These are phyloP conservation scores for Latrodectus elegans DNA, from an alignment of 2,888 invertebrate genomes.

Conservation along the genomic window DNA sequence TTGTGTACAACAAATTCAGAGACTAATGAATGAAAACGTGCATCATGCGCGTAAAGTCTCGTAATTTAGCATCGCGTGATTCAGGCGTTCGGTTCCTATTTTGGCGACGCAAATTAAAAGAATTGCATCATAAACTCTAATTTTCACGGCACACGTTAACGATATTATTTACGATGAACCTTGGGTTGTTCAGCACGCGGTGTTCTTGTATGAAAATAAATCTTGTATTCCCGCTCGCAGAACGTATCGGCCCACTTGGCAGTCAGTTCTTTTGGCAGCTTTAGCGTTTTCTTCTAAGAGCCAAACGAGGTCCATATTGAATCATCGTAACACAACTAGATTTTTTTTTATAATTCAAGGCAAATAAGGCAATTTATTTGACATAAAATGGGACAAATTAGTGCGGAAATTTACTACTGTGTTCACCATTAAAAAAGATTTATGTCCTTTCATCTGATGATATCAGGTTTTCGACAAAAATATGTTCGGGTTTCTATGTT, in stretches of 20 bases:
- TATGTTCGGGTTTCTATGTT: no score
- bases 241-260: conserved; percentile 54
- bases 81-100: no score
- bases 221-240: conserved; percentile 2
- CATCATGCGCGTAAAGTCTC: no score
- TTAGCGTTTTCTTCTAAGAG: conserved; percentile 21
- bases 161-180: conserved; percentile 31
- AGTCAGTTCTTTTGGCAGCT: conserved; percentile 31
- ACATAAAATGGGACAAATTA: not conserved
- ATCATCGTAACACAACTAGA: conserved; percentile 15
- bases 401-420: not conserved
- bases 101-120: not conserved
- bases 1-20: no score
- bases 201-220: conserved; percentile 28
- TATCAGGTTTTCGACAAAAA: no score
- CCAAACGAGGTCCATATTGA: conserved; percentile 36
- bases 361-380: not conserved
- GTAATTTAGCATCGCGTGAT: no score
- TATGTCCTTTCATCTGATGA: no score
- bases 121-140: conserved; percentile 10
- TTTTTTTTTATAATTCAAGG: not conserved
- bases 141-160: conserved; percentile 8
- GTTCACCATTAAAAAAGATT: no score
- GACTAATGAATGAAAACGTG: no score
- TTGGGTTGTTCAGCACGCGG: conserved; percentile 1